These are phyloP conservation scores for Conops quadrifasciatus DNA, from an alignment of 2,888 invertebrate species.

Conservation along the genomic window DNA sequence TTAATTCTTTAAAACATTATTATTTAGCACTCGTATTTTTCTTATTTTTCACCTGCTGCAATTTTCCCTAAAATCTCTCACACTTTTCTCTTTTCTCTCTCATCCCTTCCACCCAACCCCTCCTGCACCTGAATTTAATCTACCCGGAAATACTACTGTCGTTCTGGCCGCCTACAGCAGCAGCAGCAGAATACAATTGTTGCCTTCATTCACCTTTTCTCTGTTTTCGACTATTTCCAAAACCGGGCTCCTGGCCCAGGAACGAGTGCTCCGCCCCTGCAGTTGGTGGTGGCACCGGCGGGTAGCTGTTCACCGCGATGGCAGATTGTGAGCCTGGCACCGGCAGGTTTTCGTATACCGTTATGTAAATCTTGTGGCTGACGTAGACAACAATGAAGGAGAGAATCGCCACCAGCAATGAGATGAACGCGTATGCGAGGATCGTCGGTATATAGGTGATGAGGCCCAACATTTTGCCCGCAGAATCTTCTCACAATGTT, in stretches of 20 bases:
- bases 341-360: conserved; percentile 59
- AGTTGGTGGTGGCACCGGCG: background rate
- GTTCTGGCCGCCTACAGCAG: background rate
- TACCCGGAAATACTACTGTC: no score
- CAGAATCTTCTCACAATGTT: background rate
- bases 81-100: no score
- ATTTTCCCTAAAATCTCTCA: no score
- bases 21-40: no score
- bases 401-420: conserved; percentile 58
- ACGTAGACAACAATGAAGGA: conserved; percentile 61
- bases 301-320: conserved; percentile 8
- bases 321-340: conserved; percentile 39
- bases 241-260: background rate
- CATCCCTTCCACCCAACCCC: no score
- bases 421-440: conserved; percentile 60
- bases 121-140: no score
- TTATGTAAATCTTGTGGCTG: conserved; percentile 60
- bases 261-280: no score
- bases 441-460: conserved; percentile 61
- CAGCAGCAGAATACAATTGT: background rate
- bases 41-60: no score
- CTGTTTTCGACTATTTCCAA: conserved; percentile 45
- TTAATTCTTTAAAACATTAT: no score
- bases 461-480: conserved; percentile 55
- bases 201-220: conserved; percentile 38